These are phyloP conservation scores for Nezara viridula DNA, from an alignment of 2,888 invertebrate species.

Conservation along the genomic window DNA sequence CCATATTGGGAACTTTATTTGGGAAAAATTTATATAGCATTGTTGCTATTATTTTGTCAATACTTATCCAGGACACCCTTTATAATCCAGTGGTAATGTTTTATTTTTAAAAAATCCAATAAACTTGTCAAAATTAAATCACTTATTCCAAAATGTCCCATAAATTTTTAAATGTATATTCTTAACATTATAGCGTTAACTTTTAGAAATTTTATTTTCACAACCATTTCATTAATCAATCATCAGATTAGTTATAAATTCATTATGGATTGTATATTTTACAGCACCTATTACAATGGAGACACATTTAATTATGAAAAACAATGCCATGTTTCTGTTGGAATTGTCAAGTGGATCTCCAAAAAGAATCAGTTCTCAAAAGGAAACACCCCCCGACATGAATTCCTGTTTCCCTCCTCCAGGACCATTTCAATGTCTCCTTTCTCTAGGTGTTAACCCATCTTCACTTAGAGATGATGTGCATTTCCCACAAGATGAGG, in stretches of 20 bases:
- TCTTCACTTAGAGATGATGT: conserved; percentile 64
- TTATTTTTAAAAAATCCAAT: too few relatives aligned
- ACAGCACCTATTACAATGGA: conserved; percentile 61
- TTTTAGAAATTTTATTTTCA: not conserved
- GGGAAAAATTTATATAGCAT: too few relatives aligned
- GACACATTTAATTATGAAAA: conserved; percentile 82
- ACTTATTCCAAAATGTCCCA: not conserved
- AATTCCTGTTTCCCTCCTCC: conserved; percentile 71
- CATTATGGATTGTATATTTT: conserved; percentile 10
- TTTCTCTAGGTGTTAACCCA: conserved; percentile 71
- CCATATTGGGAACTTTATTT: too few relatives aligned
- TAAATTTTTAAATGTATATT: not conserved
- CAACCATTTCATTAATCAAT: not conserved
- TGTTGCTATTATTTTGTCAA: too few relatives aligned
- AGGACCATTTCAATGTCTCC: conserved; percentile 76
- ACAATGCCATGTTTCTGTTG: conserved; percentile 93
- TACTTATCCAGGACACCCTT: too few relatives aligned
- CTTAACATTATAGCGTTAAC: not conserved
- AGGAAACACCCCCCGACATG: conserved; percentile 71
- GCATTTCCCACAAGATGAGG: conserved; percentile 63
- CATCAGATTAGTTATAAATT: not conserved
- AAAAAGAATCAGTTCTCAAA: conserved; percentile 59
- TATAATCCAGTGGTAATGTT: too few relatives aligned
- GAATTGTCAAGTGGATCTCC: conserved; percentile 85
- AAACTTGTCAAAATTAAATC: not conserved